Evolutionary conservation across 1,140 invertebrate genomes (phyloP).

Genomic region (Drosophila lini): DNA sequence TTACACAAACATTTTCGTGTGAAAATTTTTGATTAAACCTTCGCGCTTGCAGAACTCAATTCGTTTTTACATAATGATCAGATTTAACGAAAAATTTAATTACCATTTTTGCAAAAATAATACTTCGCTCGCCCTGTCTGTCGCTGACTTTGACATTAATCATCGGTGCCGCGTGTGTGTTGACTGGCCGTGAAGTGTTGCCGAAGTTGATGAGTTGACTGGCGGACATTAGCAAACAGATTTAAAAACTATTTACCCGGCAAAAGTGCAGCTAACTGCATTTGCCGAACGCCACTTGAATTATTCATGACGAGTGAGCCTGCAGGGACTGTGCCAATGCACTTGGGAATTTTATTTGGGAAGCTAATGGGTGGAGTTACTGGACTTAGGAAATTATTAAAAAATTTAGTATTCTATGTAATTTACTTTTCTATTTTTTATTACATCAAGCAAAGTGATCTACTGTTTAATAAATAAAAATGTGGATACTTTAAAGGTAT

Average conservation of each 20-base stretch:
- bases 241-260: conserved; percentile 40
- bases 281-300: conserved; percentile 38
- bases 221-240: conserved; percentile 39
- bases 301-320: conserved; percentile 22
- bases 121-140: conserved; percentile 9
- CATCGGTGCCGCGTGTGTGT: conserved; percentile 22
- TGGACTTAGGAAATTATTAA: neutral
- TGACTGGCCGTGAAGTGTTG: conserved; percentile 44
- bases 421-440: no score
- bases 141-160: conserved; percentile 48
- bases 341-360: conserved; percentile 4
- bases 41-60: conserved; percentile 33
- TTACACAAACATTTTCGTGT: conserved; percentile 39
- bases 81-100: conserved; percentile 50
- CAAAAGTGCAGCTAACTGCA: conserved; percentile 50
- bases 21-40: conserved; percentile 64
- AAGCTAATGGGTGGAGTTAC: neutral
- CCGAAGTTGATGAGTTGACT: conserved; percentile 35
- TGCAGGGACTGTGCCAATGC: conserved; percentile 7
- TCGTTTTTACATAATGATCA: conserved; percentile 47
- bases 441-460: no score
- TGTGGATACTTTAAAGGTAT: neutral
- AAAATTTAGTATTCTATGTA: neutral
- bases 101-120: conserved; percentile 16
- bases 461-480: neutral